Base-by-base conservation (phyloP, 1,140 invertebrate species). In the Drosophila funebris region DNA sequence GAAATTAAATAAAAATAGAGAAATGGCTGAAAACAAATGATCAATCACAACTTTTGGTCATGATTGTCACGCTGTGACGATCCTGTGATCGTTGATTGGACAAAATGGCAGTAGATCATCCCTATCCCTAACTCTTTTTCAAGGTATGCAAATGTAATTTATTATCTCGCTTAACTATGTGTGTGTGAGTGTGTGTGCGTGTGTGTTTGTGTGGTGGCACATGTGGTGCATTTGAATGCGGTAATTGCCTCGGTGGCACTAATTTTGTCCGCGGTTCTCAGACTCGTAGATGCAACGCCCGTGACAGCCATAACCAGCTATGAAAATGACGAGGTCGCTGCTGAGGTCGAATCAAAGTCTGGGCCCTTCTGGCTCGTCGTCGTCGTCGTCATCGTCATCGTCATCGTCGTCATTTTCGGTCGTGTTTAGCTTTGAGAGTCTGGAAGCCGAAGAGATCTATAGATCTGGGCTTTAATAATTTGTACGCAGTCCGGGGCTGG, bases 291-390 rank as follows among this genome's bases (percentile, higher is more conserved):
- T 67, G 41, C 72, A 43, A 27, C 61, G 29, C 52, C 52, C 53
- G 29, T 66, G 69, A 72, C 69, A 72, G 70, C 46, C 68, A 52
- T 81, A 83, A 74, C 77, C 70, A 70, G 63, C 78, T 68, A 62
- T 76, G 73, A 64, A 78, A 77, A 79, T 71, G 48, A 43, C 54
- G 41, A 54, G 39, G 56, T 56, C 16, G 50, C 16, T 20, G 61
- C 9, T 22, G 31, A 29, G 31, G 24, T 13, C 14, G 37, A 41
- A 18, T 41, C 37, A 41, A 5, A 18, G 29, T n/a, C 16, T 14
- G 14, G 18, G 39, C 46, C 64, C 36, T 33, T 53, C 9, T 39
- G 61, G 44, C 29, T 41, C 68, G 67, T 4, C 44, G 46, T 22
- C 24, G 16, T 11, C 41, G 24, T 18, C 14, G 11, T 20, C 4